These are phyloP conservation scores for Neotragus moschatus DNA, from an alignment of 2,113 vertebrate genomes.

Conservation along the genomic window DNA sequence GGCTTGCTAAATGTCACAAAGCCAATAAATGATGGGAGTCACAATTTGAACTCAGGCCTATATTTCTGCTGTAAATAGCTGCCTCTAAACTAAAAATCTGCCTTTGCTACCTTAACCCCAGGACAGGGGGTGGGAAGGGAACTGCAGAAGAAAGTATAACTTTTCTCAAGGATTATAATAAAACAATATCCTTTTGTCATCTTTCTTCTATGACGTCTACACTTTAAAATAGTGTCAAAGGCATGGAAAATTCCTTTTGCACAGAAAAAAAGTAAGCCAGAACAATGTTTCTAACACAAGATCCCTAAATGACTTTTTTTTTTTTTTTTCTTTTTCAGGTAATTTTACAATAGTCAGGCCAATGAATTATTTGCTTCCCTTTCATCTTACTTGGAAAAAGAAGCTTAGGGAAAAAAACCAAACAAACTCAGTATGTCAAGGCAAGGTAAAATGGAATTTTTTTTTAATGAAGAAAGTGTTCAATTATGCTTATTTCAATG, in stretches of 20 bases:
- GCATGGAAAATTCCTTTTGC: neutral
- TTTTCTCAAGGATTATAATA: neutral
- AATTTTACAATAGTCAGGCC: neutral
- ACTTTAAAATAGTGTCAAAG: neutral
- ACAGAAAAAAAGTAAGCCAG: neutral
- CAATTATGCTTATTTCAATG: conserved; percentile 13
- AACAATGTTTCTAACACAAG: neutral
- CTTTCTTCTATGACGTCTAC: neutral
- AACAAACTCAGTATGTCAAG: neutral
- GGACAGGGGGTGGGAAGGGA: neutral
- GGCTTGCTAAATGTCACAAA: neutral
- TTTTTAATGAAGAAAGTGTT: neutral
- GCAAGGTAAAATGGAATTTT: neutral
- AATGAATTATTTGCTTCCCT: neutral
- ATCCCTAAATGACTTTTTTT: neutral
- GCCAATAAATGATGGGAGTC: neutral
- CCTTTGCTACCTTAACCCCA: neutral
- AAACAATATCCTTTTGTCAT: neutral
- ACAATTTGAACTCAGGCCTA: neutral
- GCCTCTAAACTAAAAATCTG: neutral
- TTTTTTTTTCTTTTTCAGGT: neutral
- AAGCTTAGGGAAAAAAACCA: neutral
- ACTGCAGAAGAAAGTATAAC: neutral
- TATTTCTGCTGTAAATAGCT: neutral
- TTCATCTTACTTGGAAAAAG: neutral